Conservation (phyloP, 2,113 vertebrate genomes). For the Nasalis larvatus region DNA sequence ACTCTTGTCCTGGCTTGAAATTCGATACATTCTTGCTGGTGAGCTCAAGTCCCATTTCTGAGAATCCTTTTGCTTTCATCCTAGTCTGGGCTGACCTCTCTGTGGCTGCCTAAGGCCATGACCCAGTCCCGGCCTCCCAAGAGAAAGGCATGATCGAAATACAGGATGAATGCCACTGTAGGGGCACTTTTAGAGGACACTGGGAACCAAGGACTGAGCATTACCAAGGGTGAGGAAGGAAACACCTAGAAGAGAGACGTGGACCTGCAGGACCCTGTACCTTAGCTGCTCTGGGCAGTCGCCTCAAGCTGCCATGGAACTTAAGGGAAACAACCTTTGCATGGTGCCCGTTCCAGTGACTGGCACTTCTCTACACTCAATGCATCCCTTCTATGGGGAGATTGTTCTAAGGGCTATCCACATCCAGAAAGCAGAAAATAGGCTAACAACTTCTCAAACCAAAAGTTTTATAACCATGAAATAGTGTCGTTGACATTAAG, state of each 20-base stretch:
- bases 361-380: rapidly evolving
- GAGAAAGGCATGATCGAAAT: neutral
- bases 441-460: neutral
- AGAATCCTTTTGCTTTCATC: too few species aligned
- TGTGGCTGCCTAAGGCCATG: neutral
- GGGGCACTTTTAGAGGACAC: neutral
- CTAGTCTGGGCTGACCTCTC: neutral
- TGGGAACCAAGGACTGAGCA: neutral
- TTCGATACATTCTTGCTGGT: neutral
- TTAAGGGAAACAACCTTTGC: neutral
- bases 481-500: neutral
- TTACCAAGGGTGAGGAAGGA: neutral
- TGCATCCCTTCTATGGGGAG: neutral
- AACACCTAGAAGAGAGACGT: neutral
- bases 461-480: neutral
- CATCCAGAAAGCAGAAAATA: neutral
- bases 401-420: rapidly evolving
- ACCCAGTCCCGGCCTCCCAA: neutral
- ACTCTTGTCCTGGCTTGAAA: neutral
- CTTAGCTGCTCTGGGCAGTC: neutral
- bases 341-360: rapidly evolving
- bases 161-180: rapidly evolving
- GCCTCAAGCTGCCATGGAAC: neutral
- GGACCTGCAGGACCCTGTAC: neutral
- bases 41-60: neutral